Conservation (phyloP, 2,888 invertebrate species). For the Dicranocentrus wangi region DNA sequence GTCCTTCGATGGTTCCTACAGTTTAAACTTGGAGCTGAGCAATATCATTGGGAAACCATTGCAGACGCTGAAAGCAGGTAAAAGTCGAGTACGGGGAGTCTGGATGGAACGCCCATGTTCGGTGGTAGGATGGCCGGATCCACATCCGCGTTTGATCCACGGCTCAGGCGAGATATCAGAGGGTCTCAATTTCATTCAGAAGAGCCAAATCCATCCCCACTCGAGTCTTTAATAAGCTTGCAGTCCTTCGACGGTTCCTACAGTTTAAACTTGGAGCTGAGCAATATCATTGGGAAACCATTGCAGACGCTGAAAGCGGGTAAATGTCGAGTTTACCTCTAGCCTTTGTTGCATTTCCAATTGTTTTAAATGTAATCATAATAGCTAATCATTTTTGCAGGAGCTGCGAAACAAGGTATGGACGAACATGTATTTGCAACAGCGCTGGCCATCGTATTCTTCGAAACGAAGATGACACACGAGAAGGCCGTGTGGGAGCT, state of each 20-base stretch:
- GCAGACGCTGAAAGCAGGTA: conserved; percentile 49
- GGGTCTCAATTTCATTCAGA: too few relatives aligned
- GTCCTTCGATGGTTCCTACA: conserved; percentile 65
- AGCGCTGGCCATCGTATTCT: conserved; percentile 66
- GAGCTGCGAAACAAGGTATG: conserved; percentile 53
- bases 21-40: conserved; percentile 33
- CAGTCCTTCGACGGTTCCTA: conserved; percentile 67
- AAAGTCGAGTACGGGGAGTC: too few relatives aligned
- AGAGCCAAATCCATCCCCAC: not conserved
- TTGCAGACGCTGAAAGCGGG: conserved; percentile 44
- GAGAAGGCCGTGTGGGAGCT: conserved; percentile 70
- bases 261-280: conserved; percentile 33
- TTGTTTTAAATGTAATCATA: not conserved
- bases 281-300: conserved; percentile 24
- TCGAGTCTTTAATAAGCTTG: conserved; percentile 34
- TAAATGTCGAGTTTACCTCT: too few relatives aligned
- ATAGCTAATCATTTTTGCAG: too few relatives aligned
- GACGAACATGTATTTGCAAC: conserved; percentile 66
- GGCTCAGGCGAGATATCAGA: too few relatives aligned
- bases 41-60: conserved; percentile 31
- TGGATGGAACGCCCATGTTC: too few relatives aligned
- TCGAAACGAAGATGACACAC: conserved; percentile 56
- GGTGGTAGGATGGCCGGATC: too few relatives aligned
- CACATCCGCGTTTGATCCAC: too few relatives aligned
- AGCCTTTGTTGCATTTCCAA: too few relatives aligned